A percentile compares a stretch with the other conserved stretches of the same genome.
phyloP scores from a whole-genome alignment of 35 echinoderm and acorn worm genomes.

The Stichopus chloronotus region DNA sequence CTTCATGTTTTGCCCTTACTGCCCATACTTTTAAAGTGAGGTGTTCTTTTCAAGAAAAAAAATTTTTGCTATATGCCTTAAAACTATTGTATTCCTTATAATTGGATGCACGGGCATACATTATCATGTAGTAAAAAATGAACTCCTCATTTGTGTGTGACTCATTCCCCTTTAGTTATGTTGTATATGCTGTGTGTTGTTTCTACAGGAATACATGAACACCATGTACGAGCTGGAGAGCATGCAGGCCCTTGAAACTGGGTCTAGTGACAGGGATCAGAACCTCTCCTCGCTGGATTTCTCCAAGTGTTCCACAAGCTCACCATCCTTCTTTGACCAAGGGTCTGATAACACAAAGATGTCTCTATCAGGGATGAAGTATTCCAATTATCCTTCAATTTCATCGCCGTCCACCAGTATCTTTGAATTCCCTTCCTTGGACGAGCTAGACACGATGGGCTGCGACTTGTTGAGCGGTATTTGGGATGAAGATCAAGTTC shows the following conservation, averaged over 20 bases:
- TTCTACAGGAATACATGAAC: conserved; percentile 28
- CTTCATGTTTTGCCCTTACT: too few species aligned
- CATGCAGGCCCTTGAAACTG: conserved; percentile 1
- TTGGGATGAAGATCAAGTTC: conserved; percentile 75
- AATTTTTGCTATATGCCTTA: too few species aligned
- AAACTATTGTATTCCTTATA: too few species aligned
- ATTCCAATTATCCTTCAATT: conserved; percentile 58
- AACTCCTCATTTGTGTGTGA: too few species aligned
- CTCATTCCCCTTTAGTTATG: too few species aligned
- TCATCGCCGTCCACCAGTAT: conserved; percentile 63
- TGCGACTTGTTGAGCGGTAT: conserved; percentile 67
- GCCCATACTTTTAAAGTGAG: too few species aligned
- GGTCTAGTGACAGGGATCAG: conserved; percentile 58
- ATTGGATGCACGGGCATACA: too few species aligned
- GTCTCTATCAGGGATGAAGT: conserved; percentile 30
- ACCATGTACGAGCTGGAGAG: conserved; percentile 48
- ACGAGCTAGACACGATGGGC: conserved; percentile 73
- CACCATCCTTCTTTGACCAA: conserved; percentile 72
- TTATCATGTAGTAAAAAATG: too few species aligned
- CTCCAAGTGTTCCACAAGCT: conserved; percentile 57
- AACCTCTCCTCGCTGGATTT: conserved; percentile 72
- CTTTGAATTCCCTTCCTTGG: conserved; percentile 77
- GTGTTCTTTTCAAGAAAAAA: too few species aligned
- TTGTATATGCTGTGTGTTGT: not conserved
- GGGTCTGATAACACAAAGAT: not conserved